Evolutionary conservation across 2,888 invertebrate genomes (phyloP), one percentile per base, ranked within the genome.

Genomic region (Linnaemya tessellans): DNA sequence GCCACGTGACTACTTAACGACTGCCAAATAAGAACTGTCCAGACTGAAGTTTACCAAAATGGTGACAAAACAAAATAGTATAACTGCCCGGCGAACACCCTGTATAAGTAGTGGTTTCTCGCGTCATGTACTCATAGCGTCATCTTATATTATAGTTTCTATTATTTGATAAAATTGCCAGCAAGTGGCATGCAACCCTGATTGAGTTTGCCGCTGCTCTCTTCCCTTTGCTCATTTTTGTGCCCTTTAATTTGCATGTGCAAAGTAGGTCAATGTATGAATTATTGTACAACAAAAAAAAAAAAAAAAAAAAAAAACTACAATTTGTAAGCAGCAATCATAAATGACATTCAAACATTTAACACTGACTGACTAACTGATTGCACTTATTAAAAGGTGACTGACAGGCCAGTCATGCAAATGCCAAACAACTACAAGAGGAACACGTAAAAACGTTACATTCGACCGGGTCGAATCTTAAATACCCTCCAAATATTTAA

Each of bases 181-280:
- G 41, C 56, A 70, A 18, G 51, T 68, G 78, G 22, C 74, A 70
- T 79, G 65, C 79, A 85, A 75, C 81, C 85, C 74, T 82, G 38
- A 25, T 51, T 81, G 68, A 25, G 9, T 46, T 58, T 67, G 10
- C 9, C 18, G 49, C 9, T 11, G 30, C 25, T 62, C 20, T 18
- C 20, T n/a, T 3, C 5, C 11, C n/a, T 58, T 41, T 43, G 11
- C 13, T n/a, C 35, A 13, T 30, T 20, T 46, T 15, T 3, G 1
- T 15, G 15, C 38, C 68, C 60, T 49, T 58, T 58, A 15, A 46
- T 22, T 5, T 18, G 22, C 25, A 38, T 18, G 13, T 25, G 9
- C 8, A 81, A 85, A 82, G 58, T 85, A 75, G 85, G 85, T 85
- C 85, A 82, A 71, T 85, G 85, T 79, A 65, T 81, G 73, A 65